Evolutionary conservation across 2,888 invertebrate species (phyloP), one percentile per base, ranked within the genome.

Genomic region (Cartodere bifasciata): DNA sequence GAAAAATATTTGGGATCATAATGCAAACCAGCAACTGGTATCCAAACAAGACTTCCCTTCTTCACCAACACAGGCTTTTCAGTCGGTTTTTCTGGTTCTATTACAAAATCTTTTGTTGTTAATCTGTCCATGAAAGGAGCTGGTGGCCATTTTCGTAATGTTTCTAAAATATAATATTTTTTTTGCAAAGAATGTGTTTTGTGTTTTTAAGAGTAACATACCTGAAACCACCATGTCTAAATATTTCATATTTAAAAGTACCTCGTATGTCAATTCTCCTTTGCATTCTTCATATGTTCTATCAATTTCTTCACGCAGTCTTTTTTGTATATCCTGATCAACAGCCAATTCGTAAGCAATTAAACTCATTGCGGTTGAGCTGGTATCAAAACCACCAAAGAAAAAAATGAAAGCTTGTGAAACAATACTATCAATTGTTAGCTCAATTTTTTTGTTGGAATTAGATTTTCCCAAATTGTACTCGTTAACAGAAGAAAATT

Each of bases 191-290:
- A 17, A n/a, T 7, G n/a, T n/a, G n/a, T n/a, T n/a, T n/a, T n/a
- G n/a, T 20, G 6, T 20, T 9, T 20, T 20, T 20, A 6, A 7
- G 20, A 20, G 10, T 9, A 9, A 23, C 6, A 27, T 23, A 35
- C 35, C 66, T 45, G 68, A 66, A 0, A 71, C 49, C 1, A 72
- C 67, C 68, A 68, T 68, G 31, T 73, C 71, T 56, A 73, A 47
- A 35, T 72, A 72, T n/a, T 58, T 56, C 66, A 72, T 62, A 12
- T 55, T 58, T 30, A 63, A 58, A 1, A 73, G 52, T 1, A 58
- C 53, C 13, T 63, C 67, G 38, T 68, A 72, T 25, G 56, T 60
- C 1, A 71, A 51, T 9, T 30, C 23, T n/a, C 33, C 23, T 0
- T 39, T 28, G 13, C 27, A 32, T 27, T 43, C 24, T 15, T 36